phyloP scores from a whole-genome alignment of 2,113 vertebrate species.

The Aldabrachelys gigantea region DNA sequence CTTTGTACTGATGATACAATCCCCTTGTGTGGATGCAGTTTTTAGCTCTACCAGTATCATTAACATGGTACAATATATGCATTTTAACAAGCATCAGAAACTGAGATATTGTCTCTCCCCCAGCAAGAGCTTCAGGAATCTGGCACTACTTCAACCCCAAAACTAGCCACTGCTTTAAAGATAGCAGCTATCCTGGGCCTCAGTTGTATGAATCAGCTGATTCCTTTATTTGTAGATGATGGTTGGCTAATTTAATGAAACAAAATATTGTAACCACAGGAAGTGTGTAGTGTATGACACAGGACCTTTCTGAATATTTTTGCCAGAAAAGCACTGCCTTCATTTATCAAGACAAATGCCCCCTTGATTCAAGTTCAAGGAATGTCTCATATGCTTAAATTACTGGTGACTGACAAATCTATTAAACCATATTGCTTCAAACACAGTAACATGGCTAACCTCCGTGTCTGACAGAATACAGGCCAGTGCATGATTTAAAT shows the following conservation, averaged over 20 bases:
- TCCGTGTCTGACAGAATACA: background rate
- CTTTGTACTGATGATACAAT: too few species aligned
- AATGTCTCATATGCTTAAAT: background rate
- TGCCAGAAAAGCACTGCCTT: too few species aligned
- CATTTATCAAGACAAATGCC: background rate
- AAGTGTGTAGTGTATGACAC: too few species aligned
- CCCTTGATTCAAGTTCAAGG: slow-evolving; percentile 24
- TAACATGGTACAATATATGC: slow-evolving; percentile 4
- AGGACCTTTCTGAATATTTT: too few species aligned
- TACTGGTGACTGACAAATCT: background rate
- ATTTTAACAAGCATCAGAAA: background rate
- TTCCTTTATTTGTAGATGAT: too few species aligned
- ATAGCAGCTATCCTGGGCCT: too few species aligned
- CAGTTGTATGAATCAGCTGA: too few species aligned
- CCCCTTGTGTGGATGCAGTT: too few species aligned
- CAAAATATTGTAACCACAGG: too few species aligned
- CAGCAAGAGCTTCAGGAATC: background rate
- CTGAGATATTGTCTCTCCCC: background rate
- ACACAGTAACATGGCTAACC: background rate
- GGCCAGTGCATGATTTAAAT: slow-evolving; percentile 24
- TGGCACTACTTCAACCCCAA: background rate
- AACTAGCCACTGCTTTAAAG: background rate
- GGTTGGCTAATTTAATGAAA: too few species aligned
- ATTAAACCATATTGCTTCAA: background rate
- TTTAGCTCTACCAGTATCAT: background rate